These are phyloP conservation scores for Falco cherrug DNA, from an alignment of 2,797 vertebrate species.

Conservation along the genomic window DNA sequence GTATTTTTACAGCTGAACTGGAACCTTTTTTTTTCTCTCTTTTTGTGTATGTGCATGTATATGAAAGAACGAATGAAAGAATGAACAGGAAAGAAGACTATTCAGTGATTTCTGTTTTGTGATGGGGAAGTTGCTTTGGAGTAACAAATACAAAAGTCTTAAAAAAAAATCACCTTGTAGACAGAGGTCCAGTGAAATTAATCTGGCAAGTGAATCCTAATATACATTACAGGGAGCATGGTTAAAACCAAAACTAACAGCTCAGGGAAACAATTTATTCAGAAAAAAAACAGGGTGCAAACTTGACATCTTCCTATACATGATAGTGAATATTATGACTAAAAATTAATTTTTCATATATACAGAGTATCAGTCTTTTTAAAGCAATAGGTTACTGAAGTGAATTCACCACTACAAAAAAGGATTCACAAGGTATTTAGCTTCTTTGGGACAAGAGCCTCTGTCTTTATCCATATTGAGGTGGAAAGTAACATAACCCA, in stretches of 20 bases:
- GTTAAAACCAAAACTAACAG: background rate
- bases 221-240: accelerated
- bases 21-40: background rate
- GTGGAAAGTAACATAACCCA: background rate
- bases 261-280: background rate
- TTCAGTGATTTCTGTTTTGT: background rate
- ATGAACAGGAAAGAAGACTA: background rate
- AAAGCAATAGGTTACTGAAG: background rate
- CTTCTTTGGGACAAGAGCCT: background rate
- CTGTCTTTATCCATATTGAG: background rate
- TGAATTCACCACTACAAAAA: background rate
- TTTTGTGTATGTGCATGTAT: background rate
- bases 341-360: background rate
- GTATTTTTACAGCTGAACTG: background rate
- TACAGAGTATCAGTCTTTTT: background rate
- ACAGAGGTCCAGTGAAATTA: background rate
- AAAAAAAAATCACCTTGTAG: background rate
- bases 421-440: background rate
- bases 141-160: background rate
- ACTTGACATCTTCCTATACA: background rate
- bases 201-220: background rate
- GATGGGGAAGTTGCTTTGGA: background rate
- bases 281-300: background rate
- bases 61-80: background rate
- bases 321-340: background rate